A percentile compares a stretch with the other conserved stretches of the same genome.
Conservation (phyloP, 64 coral and sea anemone species). For the Acropora tenuis region DNA sequence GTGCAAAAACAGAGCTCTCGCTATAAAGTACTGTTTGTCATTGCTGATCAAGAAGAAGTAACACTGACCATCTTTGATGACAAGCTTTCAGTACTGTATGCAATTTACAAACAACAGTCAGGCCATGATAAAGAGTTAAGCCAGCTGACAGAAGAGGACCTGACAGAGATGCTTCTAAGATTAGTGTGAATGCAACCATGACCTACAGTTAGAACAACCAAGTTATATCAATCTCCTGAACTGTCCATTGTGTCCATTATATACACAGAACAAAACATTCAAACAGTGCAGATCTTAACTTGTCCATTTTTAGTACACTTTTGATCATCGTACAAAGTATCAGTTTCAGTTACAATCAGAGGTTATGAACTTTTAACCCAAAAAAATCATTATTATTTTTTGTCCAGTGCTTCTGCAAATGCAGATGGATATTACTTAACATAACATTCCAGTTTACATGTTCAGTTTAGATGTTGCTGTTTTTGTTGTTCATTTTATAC, state of each 20-base stretch:
- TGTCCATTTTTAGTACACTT: conserved; percentile 2
- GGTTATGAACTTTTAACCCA: conserved; percentile 32
- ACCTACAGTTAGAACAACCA: conserved; percentile 45
- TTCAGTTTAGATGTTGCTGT: too few relatives aligned
- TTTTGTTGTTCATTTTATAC: too few relatives aligned
- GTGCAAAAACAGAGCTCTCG: conserved; percentile 7
- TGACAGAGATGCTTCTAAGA: conserved; percentile 66
- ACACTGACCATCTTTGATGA: conserved; percentile 55
- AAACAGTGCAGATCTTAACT: conserved; percentile 68
- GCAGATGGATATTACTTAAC: too few relatives aligned
- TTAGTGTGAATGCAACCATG: conserved; percentile 59
- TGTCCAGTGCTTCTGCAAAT: too few relatives aligned
- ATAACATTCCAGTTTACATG: too few relatives aligned
- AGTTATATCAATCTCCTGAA: conserved; percentile 53
- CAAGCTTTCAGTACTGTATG: conserved; percentile 50
- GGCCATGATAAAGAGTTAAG: conserved; percentile 47
- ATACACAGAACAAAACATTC: conserved; percentile 55
- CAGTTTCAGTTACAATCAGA: conserved; percentile 62
- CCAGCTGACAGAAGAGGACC: conserved; percentile 69
- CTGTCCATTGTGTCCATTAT: conserved; percentile 45
- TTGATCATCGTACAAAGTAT: conserved; percentile 40
- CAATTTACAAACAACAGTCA: conserved; percentile 66
- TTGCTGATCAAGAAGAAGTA: conserved; percentile 26
- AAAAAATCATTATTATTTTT: too few relatives aligned
- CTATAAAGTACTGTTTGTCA: conserved; percentile 13